Evolutionary conservation across 2,888 invertebrate species (phyloP).

Genomic region (Pseudococcus jackbeardsleyi): DNA sequence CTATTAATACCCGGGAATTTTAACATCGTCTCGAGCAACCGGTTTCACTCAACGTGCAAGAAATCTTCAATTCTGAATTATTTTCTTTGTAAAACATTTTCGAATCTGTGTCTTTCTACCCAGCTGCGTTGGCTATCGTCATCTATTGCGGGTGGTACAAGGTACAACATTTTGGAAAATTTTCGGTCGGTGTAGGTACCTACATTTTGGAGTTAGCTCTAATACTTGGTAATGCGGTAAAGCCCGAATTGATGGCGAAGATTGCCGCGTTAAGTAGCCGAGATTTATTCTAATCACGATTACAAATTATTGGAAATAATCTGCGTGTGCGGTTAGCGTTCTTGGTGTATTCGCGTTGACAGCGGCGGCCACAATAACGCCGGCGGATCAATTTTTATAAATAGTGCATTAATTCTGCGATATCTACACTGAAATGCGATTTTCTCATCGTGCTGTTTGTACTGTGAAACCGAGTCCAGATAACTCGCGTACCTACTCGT

Average conservation of each 20-base stretch:
- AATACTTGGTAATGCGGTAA: neutral
- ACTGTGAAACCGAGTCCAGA: neutral
- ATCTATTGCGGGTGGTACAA: too few relatives aligned
- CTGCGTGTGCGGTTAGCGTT: neutral
- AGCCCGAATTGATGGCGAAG: neutral
- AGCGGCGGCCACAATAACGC: neutral
- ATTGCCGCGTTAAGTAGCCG: neutral
- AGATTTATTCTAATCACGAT: constrained; percentile 25
- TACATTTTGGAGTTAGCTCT: neutral
- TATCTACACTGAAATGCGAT: neutral
- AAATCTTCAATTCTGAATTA: neutral
- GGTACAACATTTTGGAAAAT: neutral
- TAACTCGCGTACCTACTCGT: neutral
- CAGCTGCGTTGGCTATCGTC: too few relatives aligned
- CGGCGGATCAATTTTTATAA: constrained; percentile 2
- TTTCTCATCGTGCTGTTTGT: constrained; percentile 4
- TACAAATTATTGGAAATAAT: constrained; percentile 10
- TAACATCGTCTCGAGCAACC: neutral
- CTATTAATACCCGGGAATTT: neutral
- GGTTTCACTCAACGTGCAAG: neutral
- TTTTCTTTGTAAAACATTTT: too few relatives aligned
- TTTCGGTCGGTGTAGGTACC: neutral
- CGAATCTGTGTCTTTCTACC: too few relatives aligned
- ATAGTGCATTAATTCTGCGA: constrained; percentile 37
- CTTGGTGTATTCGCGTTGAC: neutral